Conservation (phyloP, 2,888 invertebrate species). For the Drosophila borealis region DNA sequence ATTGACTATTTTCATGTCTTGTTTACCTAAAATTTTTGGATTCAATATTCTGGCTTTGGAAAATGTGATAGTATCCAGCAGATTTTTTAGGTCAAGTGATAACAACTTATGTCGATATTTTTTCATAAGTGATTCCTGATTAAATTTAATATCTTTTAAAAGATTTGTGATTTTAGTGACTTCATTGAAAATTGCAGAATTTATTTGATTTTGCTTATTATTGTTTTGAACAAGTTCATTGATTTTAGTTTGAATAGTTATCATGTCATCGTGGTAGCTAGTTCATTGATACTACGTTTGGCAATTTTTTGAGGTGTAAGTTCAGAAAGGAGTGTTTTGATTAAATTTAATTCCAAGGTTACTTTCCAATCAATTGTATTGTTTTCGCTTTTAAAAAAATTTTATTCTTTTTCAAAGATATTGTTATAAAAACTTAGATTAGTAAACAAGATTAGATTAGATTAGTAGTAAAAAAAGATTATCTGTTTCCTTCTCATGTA, state of each 20-base stretch:
- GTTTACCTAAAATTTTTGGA: neutral
- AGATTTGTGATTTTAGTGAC: neutral
- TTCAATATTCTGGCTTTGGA: neutral
- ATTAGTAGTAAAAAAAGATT: too few relatives aligned
- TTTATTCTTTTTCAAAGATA: neutral
- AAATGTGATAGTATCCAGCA: neutral
- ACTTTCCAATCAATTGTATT: too few relatives aligned
- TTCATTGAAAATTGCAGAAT: neutral
- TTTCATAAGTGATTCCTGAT: neutral
- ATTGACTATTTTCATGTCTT: neutral
- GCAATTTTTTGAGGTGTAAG: too few relatives aligned
- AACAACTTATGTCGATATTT: neutral
- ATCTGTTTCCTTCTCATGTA: too few relatives aligned
- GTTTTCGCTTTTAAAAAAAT: neutral
- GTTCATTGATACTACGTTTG: too few relatives aligned
- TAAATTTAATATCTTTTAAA: neutral
- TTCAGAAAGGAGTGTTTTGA: too few relatives aligned
- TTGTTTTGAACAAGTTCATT: too few relatives aligned
- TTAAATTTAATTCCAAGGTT: too few relatives aligned
- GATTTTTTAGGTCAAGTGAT: neutral
- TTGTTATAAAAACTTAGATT: constrained; percentile 2
- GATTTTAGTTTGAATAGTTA: too few relatives aligned
- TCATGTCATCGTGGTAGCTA: too few relatives aligned
- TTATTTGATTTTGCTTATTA: too few relatives aligned
- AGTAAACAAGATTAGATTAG: too few relatives aligned